Conservation (phyloP, 2,797 vertebrate genomes). For the Phrynocephalus forsythii region DNA sequence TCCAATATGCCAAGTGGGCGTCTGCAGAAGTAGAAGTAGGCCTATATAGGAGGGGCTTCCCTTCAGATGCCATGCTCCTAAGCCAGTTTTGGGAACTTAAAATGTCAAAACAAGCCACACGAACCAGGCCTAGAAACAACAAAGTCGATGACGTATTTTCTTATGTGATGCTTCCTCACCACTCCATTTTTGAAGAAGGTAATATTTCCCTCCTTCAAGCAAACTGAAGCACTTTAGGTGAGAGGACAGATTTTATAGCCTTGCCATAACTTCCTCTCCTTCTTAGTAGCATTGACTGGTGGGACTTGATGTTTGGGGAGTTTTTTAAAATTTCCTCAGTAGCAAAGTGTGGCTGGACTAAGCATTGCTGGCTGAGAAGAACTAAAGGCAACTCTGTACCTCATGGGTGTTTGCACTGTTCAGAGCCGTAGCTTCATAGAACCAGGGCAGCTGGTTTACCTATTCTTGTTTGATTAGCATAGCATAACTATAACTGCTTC, state of each 20-base stretch:
- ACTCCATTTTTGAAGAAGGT: not conserved
- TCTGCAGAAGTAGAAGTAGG: not conserved
- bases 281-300: not conserved
- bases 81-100: not conserved
- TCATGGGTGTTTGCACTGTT: too few relatives aligned
- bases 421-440: not conserved
- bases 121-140: not conserved
- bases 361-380: not conserved
- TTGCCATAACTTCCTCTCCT: not conserved
- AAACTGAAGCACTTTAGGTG: not conserved
- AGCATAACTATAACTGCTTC: not conserved
- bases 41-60: not conserved
- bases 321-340: not conserved
- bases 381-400: not conserved
- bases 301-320: not conserved
- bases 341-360: not conserved
- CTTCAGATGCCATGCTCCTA: not conserved
- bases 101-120: too few relatives aligned
- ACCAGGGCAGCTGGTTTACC: not conserved
- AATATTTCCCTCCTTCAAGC: not conserved
- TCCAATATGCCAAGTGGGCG: not conserved
- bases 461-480: not conserved
- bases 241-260: not conserved
- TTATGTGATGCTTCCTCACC: not conserved
- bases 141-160: not conserved